Evolutionary conservation across 2,113 vertebrate species (phyloP).

Genomic region (Fulmarus glacialis): DNA sequence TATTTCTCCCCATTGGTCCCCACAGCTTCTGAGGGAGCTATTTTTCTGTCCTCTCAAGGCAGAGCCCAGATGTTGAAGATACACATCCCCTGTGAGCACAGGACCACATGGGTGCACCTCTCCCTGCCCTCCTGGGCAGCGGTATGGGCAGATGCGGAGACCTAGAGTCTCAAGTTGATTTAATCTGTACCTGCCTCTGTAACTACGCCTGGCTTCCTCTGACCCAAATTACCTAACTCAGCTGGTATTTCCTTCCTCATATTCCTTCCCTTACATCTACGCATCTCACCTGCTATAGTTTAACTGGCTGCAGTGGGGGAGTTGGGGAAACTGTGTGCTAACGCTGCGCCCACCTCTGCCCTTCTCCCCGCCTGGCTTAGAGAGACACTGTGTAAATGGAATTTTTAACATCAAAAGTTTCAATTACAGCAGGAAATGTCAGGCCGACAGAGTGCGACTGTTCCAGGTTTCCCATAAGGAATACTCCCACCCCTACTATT

Average conservation of each 20-base stretch:
- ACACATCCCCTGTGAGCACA: neutral
- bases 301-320: neutral
- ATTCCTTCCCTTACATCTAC: constrained; percentile 48
- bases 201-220: constrained; percentile 40
- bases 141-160: neutral
- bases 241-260: constrained; percentile 68
- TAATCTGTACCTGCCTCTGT: constrained; percentile 47
- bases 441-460: constrained; percentile 56
- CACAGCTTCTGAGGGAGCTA: neutral
- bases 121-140: neutral
- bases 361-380: neutral
- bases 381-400: constrained; percentile 52
- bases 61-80: neutral
- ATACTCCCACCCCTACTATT: constrained; percentile 53
- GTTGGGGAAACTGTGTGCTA: neutral
- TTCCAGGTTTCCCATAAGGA: constrained; percentile 57
- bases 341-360: neutral
- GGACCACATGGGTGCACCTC: neutral
- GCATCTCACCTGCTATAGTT: constrained; percentile 53
- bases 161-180: neutral
- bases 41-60: neutral
- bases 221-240: constrained; percentile 65
- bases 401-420: constrained; percentile 55
- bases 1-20: neutral
- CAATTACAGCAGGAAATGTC: constrained; percentile 62